These are phyloP conservation scores for Pseudachorutes palmiensis DNA, from an alignment of 1,140 invertebrate species.

Conservation along the genomic window DNA sequence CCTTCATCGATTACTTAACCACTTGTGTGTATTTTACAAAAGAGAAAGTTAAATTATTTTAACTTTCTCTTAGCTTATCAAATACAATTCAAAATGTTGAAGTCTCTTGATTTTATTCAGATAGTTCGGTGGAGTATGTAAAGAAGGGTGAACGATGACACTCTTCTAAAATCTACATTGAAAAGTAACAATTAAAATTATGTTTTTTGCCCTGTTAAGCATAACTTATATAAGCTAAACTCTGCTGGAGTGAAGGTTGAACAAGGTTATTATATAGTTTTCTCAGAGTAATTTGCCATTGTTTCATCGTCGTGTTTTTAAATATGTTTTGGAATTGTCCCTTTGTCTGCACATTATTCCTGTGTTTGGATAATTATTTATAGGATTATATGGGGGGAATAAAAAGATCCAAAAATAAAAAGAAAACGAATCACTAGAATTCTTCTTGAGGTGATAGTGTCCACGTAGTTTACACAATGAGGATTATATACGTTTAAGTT, in stretches of 20 bases:
- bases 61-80: too few species aligned
- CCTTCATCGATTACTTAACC: too few species aligned
- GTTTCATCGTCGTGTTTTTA: not conserved
- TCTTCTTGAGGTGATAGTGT: not conserved
- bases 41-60: too few species aligned
- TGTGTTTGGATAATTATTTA: too few species aligned
- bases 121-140: too few species aligned
- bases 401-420: conserved; percentile 3
- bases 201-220: not conserved
- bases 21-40: too few species aligned
- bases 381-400: too few species aligned
- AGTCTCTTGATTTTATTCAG: too few species aligned
- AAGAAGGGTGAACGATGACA: not conserved
- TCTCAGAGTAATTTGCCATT: not conserved
- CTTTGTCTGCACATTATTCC: not conserved
- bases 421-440: not conserved
- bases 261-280: not conserved
- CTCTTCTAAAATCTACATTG: not conserved
- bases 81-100: too few species aligned
- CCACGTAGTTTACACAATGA: not conserved
- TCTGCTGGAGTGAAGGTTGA: not conserved
- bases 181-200: not conserved
- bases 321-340: not conserved
- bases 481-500: not conserved
- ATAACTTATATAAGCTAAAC: not conserved